Percentiles rank a stretch among this genome's conserved stretches.
Evolutionary conservation across 2,888 invertebrate species (phyloP).

Genomic region (Neoscelio sp.): DNA sequence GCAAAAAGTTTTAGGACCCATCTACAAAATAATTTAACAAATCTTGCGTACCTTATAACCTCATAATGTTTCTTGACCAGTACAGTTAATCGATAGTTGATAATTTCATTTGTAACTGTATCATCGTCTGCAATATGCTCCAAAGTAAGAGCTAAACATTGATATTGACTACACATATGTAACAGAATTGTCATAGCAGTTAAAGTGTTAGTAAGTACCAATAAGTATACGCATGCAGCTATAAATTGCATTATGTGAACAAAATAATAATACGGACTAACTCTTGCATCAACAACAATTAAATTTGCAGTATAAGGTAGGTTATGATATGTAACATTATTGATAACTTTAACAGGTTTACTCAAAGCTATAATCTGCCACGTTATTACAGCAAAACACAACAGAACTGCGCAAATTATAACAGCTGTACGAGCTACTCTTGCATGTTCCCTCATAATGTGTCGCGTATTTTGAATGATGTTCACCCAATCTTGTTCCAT

Average conservation of each 20-base stretch:
- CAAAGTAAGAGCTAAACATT: not conserved
- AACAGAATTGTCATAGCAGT: conserved; percentile 15
- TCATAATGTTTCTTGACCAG: conserved; percentile 21
- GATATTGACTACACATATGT: conserved; percentile 10
- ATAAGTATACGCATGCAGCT: conserved; percentile 1
- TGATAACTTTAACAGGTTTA: not conserved
- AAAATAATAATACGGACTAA: conserved; percentile 4
- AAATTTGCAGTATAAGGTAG: conserved; percentile 10
- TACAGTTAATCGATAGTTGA: not conserved
- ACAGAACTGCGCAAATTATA: not conserved
- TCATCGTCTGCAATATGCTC: not conserved
- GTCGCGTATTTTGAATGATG: not conserved
- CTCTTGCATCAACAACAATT: conserved; percentile 1
- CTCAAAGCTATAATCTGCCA: conserved; percentile 5
- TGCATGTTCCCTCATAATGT: conserved; percentile 5
- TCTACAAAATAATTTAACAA: not conserved
- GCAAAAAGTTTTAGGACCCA: too few species aligned
- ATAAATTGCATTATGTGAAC: not conserved
- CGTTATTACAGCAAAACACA: not conserved
- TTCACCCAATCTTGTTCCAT: conserved; percentile 13
- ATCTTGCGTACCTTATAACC: not conserved
- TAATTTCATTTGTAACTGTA: not conserved
- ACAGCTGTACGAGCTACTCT: not conserved
- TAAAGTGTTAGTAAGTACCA: conserved; percentile 9
- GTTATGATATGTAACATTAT: not conserved